phyloP scores from a whole-genome alignment of 1,140 invertebrate species.

The Bombus turneri region DNA sequence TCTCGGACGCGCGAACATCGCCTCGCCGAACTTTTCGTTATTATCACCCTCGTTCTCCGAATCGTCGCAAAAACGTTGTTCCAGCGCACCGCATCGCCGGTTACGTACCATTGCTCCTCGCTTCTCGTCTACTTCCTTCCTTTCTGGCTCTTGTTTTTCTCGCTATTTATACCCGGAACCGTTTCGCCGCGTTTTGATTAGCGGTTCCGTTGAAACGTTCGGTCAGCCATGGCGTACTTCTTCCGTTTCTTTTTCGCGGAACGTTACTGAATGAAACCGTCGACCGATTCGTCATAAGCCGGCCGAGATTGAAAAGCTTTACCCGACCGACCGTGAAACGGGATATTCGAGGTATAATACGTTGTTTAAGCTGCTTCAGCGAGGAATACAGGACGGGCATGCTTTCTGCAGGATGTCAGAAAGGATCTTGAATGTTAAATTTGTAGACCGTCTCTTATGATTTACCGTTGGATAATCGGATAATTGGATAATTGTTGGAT shows the following conservation, averaged over 20 bases:
- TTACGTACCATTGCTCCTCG: slow-evolving; percentile 39
- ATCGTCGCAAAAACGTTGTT: slow-evolving; percentile 52
- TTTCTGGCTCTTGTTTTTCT: slow-evolving; percentile 21
- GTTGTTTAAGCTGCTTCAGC: background rate
- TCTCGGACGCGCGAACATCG: slow-evolving; percentile 39
- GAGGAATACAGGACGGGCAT: background rate
- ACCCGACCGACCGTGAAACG: background rate
- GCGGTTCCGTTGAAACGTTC: slow-evolving; percentile 44
- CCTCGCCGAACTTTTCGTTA: slow-evolving; percentile 71
- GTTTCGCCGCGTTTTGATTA: slow-evolving; percentile 57
- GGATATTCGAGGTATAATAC: background rate
- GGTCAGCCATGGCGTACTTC: background rate
- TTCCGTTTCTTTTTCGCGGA: background rate
- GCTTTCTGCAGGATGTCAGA: background rate
- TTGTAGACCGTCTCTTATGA: background rate
- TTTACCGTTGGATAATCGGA: background rate
- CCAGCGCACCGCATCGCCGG: slow-evolving; percentile 31
- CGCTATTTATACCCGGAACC: slow-evolving; percentile 45
- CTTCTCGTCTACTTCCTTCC: slow-evolving; percentile 30
- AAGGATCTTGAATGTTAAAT: background rate
- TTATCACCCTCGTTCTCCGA: slow-evolving; percentile 64
- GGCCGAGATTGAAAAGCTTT: slow-evolving; percentile 28
- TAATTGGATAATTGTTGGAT: background rate
- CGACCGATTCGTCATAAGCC: slow-evolving; percentile 10
- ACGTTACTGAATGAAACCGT: background rate